Conservation (phyloP, 2,113 vertebrate species). For the Sminthopsis crassicaudata region DNA sequence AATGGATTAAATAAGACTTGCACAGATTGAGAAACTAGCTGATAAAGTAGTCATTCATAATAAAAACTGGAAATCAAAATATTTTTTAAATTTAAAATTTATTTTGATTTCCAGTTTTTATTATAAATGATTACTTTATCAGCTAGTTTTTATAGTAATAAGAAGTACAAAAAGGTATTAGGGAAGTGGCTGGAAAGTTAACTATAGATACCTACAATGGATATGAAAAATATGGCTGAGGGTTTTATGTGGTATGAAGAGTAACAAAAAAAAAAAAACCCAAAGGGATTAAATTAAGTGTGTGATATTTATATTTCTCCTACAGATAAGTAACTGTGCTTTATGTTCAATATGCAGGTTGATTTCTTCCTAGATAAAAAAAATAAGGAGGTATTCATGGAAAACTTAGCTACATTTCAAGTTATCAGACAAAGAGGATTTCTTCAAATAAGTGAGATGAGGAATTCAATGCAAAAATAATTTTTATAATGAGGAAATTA, state of each 20-base stretch:
- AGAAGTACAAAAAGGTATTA: not conserved
- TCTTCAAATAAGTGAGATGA: not conserved
- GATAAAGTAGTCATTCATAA: not conserved
- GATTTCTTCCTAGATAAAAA: not conserved
- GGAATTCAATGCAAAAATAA: not conserved
- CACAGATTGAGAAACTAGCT: not conserved
- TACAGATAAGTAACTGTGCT: not conserved
- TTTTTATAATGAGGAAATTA: not conserved
- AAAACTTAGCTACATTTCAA: not conserved
- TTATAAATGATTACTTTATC: not conserved
- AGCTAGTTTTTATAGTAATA: not conserved
- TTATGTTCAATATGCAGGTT: not conserved
- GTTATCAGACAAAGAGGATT: not conserved
- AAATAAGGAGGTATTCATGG: not conserved
- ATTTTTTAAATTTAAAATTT: too few relatives aligned
- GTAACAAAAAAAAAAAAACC: not conserved
- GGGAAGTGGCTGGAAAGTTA: not conserved
- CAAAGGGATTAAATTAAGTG: not conserved
- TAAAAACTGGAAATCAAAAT: not conserved
- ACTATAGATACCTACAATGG: not conserved
- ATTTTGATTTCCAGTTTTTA: not conserved
- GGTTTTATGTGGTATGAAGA: not conserved
- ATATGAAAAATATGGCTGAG: not conserved
- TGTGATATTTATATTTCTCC: not conserved
- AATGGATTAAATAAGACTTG: not conserved